Conservation (phyloP, 2,797 vertebrate species). For the Gymnothorax reevesii region DNA sequence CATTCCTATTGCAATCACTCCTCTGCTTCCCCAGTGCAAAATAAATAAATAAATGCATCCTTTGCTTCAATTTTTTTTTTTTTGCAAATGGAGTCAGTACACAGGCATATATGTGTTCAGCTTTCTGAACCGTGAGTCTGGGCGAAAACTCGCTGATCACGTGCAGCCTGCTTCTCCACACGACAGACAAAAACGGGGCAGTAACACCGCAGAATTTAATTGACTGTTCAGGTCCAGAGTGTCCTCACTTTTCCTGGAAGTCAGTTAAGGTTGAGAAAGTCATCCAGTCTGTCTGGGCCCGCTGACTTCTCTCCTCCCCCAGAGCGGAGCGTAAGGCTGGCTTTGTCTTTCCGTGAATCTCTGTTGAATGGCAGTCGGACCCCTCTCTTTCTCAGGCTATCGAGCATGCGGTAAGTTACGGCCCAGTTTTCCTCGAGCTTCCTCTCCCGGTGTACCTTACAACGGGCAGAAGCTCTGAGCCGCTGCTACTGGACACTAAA, state of each 20-base stretch:
- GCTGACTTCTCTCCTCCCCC: not conserved
- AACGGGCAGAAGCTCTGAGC: not conserved
- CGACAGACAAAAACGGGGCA: not conserved
- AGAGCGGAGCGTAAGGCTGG: not conserved
- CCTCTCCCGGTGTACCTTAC: not conserved
- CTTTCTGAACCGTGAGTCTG: too few species aligned
- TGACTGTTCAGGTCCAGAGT: not conserved
- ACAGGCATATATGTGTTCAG: not conserved
- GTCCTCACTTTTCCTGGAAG: not conserved
- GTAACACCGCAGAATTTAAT: not conserved
- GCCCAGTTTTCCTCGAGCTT: not conserved
- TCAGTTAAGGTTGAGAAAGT: not conserved
- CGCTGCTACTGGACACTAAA: not conserved
- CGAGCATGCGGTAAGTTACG: not conserved
- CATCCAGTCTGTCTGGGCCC: not conserved
- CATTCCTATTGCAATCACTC: not conserved
- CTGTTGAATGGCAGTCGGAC: not conserved
- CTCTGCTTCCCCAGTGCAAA: not conserved
- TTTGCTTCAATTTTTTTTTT: not conserved
- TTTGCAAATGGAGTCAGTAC: not conserved
- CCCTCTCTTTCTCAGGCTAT: not conserved
- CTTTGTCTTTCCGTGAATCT: conserved; percentile 4
- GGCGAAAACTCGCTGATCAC: not conserved
- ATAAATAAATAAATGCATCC: conserved; percentile 14
- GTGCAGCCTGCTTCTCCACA: conserved; percentile 2